Conservation (phyloP, 2,888 invertebrate genomes). For the Conus canariensis region DNA sequence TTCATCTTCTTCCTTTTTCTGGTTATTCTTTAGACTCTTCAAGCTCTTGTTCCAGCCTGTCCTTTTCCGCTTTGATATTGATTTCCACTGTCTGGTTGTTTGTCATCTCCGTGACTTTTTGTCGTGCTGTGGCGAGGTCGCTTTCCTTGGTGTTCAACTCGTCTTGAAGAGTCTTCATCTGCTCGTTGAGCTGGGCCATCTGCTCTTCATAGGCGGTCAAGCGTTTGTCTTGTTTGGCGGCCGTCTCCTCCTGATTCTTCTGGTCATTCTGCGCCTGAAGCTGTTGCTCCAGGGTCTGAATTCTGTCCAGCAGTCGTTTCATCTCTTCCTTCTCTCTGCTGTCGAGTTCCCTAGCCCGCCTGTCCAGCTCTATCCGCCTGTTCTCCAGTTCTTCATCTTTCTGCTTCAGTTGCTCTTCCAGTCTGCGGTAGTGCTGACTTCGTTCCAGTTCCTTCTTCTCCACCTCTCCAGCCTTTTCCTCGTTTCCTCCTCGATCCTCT, state of each 20-base stretch:
- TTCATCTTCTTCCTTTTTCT: neutral
- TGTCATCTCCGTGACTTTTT: neutral
- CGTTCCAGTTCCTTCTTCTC: neutral
- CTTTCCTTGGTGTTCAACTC: neutral
- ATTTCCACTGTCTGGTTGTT: neutral
- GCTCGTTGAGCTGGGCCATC: neutral
- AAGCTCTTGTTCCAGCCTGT: neutral
- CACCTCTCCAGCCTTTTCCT: neutral
- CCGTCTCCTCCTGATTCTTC: no score
- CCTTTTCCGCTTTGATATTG: neutral
- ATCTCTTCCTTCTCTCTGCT: neutral
- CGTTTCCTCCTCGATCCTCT: constrained; percentile 17
- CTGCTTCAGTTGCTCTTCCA: neutral
- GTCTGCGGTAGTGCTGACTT: neutral
- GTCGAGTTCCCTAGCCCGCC: neutral
- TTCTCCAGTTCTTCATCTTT: neutral
- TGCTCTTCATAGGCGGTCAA: neutral
- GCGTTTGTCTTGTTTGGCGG: neutral
- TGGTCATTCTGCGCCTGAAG: neutral
- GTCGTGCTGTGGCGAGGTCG: neutral
- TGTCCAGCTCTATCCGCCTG: neutral
- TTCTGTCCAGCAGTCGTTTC: neutral
- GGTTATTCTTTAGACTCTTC: neutral
- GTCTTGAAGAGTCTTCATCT: neutral
- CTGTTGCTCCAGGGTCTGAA: neutral